Percentiles rank a stretch among this genome's conserved stretches.
Conservation (phyloP, 2,797 vertebrate species). For the Rhabdophis nuchalis region DNA sequence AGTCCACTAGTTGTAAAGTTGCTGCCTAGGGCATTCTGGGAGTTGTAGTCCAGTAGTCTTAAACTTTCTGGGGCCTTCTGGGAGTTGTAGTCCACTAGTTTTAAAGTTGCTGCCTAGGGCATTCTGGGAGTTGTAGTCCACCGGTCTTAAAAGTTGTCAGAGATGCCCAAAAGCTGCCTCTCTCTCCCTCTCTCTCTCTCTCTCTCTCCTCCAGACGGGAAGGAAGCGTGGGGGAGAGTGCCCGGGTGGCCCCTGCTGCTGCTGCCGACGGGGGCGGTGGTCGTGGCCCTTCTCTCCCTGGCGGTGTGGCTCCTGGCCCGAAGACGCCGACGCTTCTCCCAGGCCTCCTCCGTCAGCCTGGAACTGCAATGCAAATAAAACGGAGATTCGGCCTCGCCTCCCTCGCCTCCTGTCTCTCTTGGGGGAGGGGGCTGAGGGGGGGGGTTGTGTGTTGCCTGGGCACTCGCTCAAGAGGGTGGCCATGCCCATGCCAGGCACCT, state of each 20-base stretch:
- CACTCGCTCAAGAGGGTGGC: background rate
- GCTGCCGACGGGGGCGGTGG: background rate
- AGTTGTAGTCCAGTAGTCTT: too few relatives aligned
- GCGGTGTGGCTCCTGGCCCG: background rate
- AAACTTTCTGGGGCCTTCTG: too few relatives aligned
- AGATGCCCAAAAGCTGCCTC: too few relatives aligned
- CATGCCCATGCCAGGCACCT: background rate
- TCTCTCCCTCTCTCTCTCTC: too few relatives aligned
- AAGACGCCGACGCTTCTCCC: background rate
- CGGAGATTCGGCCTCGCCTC: accelerated
- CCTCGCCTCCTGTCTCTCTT: background rate
- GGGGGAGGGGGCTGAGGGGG: background rate
- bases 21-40: too few relatives aligned
- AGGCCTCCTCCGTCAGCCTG: background rate
- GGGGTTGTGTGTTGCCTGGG: too few relatives aligned
- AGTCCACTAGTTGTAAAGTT: too few relatives aligned
- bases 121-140: too few relatives aligned
- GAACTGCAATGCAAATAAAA: background rate
- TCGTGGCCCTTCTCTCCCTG: background rate
- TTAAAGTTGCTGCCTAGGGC: too few relatives aligned
- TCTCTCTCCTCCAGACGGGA: background rate
- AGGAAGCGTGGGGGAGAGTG: too few relatives aligned
- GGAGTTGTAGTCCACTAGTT: too few relatives aligned
- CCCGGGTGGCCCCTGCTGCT: background rate
- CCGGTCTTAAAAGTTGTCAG: too few relatives aligned